phyloP scores from a whole-genome alignment of 2,888 invertebrate species.

The Alloplasta piceator region DNA sequence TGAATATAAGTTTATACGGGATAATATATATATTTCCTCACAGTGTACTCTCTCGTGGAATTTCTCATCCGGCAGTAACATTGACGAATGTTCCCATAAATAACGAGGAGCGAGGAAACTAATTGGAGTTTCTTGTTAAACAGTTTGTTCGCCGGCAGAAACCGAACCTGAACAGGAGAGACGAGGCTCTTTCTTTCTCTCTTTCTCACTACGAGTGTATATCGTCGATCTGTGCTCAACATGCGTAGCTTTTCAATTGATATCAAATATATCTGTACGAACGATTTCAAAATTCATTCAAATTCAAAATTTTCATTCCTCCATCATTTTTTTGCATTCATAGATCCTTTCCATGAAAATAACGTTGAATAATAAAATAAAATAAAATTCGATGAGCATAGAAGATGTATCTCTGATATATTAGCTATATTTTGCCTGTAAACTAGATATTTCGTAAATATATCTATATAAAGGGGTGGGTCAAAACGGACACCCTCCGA shows the following conservation, averaged over 20 bases:
- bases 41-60: constrained; percentile 65
- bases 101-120: constrained; percentile 75
- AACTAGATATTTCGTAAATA: no score
- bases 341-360: no score
- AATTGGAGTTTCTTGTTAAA: constrained; percentile 78
- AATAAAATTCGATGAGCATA: no score
- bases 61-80: constrained; percentile 75
- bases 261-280: background rate
- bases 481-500: no score
- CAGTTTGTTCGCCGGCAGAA: constrained; percentile 59
- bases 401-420: no score
- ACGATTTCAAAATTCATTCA: background rate
- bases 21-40: background rate
- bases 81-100: constrained; percentile 78
- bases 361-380: no score
- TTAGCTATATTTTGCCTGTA: no score
- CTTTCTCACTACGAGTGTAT: background rate
- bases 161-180: background rate
- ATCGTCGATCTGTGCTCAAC: constrained; percentile 41
- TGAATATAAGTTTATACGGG: background rate
- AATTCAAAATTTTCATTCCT: background rate
- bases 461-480: no score
- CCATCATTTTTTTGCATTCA: no score
- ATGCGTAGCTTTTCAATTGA: constrained; percentile 6
- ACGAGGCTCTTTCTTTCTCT: constrained; percentile 11